phyloP scores from a whole-genome alignment of 1,140 invertebrate genomes.

The Maconellicoccus hirsutus region DNA sequence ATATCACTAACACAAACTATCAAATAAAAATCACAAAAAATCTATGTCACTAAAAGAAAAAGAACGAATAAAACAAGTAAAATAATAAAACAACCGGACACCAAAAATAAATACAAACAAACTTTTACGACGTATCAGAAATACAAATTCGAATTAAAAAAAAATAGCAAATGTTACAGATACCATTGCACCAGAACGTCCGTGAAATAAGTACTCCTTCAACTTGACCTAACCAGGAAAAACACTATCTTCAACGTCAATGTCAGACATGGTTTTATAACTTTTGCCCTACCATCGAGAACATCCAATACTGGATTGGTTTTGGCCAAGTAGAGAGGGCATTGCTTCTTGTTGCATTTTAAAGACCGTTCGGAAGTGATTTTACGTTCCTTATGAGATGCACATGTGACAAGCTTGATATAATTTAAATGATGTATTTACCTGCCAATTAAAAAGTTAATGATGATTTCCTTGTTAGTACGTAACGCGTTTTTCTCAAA shows the following conservation, averaged over 20 bases:
- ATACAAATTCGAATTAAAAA: background rate
- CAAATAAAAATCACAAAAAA: background rate
- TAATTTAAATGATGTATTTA: constrained; percentile 1
- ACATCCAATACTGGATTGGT: constrained; percentile 2
- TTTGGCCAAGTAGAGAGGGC: background rate
- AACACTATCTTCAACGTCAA: constrained; percentile 11
- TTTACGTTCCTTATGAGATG: background rate
- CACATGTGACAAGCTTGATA: background rate
- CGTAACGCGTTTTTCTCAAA: background rate
- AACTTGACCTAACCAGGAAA: constrained; percentile 21
- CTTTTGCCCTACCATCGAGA: constrained; percentile 15
- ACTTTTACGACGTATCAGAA: too few species aligned
- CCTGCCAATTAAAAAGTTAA: constrained; percentile 4
- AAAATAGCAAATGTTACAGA: background rate
- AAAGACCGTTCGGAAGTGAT: background rate
- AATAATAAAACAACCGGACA: too few species aligned
- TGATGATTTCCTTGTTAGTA: background rate
- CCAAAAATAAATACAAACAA: background rate
- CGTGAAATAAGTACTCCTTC: background rate
- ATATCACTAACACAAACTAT: background rate
- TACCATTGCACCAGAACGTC: background rate
- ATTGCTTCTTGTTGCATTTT: background rate
- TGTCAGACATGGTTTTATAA: constrained; percentile 22
- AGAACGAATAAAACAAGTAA: background rate
- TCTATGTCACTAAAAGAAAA: too few species aligned